A percentile compares a stretch with the other conserved stretches of the same genome.
Evolutionary conservation across 92 coral and sea anemone species (phyloP).

Genomic region (Galaxea fascicularis): DNA sequence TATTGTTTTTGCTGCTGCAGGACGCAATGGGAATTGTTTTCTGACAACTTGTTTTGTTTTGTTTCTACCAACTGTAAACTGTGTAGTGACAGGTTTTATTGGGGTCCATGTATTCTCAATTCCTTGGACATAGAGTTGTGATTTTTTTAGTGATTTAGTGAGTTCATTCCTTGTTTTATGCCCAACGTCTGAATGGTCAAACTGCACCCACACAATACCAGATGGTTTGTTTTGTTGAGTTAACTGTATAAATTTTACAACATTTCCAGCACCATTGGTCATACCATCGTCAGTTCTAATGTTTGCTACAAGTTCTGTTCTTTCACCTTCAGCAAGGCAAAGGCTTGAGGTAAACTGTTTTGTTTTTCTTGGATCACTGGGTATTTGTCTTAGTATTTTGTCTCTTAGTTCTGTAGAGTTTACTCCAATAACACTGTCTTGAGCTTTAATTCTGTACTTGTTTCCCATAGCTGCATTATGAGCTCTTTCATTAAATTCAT

Average conservation of each 20-base stretch:
- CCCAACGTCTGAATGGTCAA: constrained; percentile 46
- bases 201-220: no score
- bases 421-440: constrained; percentile 20
- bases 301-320: constrained; percentile 8
- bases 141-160: no score
- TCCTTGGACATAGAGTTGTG: neutral
- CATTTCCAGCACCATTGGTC: no score
- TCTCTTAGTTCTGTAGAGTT: neutral
- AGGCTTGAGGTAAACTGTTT: neutral
- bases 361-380: no score
- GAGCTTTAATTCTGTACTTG: constrained; percentile 13
- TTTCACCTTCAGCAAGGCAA: constrained; percentile 12
- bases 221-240: no score
- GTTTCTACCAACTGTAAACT: constrained; percentile 27
- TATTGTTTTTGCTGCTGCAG: constrained; percentile 50
- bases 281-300: no score
- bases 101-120: constrained; percentile 45
- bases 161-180: constrained; percentile 45
- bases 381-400: neutral
- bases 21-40: constrained; percentile 59
- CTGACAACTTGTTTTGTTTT: constrained; percentile 5
- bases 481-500: no score
- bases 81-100: constrained; percentile 35
- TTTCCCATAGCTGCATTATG: neutral
- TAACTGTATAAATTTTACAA: no score